A percentile compares a stretch with the other conserved stretches of the same genome.
Evolutionary conservation across 2,888 invertebrate genomes (phyloP).

Genomic region (Latrodectus elegans): DNA sequence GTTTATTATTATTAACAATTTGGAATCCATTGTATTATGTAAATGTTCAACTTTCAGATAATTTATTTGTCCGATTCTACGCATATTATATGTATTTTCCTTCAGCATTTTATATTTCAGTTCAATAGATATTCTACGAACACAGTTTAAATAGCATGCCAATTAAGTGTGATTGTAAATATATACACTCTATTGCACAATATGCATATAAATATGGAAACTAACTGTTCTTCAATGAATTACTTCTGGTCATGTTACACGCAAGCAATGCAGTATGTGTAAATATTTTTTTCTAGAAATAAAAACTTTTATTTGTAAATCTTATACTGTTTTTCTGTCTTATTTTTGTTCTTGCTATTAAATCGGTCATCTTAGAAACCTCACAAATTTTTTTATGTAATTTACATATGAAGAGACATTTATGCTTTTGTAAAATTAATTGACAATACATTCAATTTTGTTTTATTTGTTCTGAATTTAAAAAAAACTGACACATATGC

Average conservation of each 20-base stretch:
- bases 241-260: conserved; percentile 64
- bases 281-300: conserved; percentile 68
- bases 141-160: conserved; percentile 47
- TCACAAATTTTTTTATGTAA: neutral
- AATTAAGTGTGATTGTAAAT: conserved; percentile 59
- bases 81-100: neutral
- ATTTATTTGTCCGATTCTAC: neutral
- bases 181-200: conserved; percentile 60
- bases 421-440: too few species aligned
- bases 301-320: conserved; percentile 69
- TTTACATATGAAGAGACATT: too few species aligned
- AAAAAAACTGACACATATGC: too few species aligned
- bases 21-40: neutral
- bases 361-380: neutral
- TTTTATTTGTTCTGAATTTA: too few species aligned
- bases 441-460: too few species aligned
- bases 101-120: conserved; percentile 11
- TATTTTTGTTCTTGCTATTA: neutral
- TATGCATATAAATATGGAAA: conserved; percentile 57
- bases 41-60: neutral
- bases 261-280: conserved; percentile 55
- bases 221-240: conserved; percentile 63
- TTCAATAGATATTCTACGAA: conserved; percentile 21
- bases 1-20: too few species aligned
- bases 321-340: conserved; percentile 5